Evolutionary conservation across 2,888 invertebrate species (phyloP).

Genomic region (Hoplodrina ambigua): DNA sequence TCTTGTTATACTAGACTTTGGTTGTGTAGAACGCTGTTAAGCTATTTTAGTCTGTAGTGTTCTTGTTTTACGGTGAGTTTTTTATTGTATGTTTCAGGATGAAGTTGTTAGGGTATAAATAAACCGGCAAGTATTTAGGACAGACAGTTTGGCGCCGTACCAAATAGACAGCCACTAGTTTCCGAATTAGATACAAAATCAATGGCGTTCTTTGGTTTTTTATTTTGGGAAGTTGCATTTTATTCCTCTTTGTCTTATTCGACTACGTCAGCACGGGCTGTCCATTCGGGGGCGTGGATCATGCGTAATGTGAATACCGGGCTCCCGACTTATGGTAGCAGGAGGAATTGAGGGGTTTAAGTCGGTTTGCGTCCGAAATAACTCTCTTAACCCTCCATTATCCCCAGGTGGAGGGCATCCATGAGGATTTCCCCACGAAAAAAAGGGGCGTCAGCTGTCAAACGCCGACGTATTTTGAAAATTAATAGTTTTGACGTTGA

Average conservation of each 20-base stretch:
- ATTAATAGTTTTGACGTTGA: background rate
- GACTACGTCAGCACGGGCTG: too few relatives aligned
- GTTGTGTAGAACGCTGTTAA: background rate
- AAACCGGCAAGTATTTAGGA: slow-evolving; percentile 74
- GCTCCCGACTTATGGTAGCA: too few relatives aligned
- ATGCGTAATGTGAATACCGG: too few relatives aligned
- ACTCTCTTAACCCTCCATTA: too few relatives aligned
- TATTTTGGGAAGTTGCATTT: slow-evolving; percentile 17
- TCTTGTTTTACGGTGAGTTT: slow-evolving; percentile 13
- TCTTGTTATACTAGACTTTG: slow-evolving; percentile 14
- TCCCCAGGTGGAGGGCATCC: too few relatives aligned
- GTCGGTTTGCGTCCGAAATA: too few relatives aligned
- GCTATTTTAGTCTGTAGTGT: slow-evolving; percentile 23
- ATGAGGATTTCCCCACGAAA: too few relatives aligned
- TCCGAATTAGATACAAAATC: slow-evolving; percentile 62
- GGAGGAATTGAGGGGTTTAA: too few relatives aligned
- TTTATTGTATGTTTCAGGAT: slow-evolving; percentile 15
- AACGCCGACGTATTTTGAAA: background rate
- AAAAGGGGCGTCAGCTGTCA: background rate
- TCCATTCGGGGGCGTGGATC: too few relatives aligned
- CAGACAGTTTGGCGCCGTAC: slow-evolving; percentile 84
- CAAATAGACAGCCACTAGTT: slow-evolving; percentile 68
- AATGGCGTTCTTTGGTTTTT: slow-evolving; percentile 37
- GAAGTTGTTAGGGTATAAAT: slow-evolving; percentile 57
- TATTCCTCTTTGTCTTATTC: background rate